Base-by-base conservation (phyloP, 2,888 invertebrate genomes). In the Callyntrura guangdongensis region DNA sequence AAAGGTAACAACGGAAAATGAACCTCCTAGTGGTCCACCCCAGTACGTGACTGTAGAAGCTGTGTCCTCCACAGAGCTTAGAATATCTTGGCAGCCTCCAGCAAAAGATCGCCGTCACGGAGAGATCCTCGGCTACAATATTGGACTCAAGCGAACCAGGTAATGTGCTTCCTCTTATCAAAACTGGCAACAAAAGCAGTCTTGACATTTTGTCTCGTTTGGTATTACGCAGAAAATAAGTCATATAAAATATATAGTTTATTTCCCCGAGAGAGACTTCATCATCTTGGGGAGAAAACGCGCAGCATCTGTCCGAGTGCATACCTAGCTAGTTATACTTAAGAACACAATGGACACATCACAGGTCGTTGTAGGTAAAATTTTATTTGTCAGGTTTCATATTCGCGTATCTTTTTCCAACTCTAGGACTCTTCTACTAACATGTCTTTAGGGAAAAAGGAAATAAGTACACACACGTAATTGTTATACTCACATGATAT, bases 1-100 rank as follows among this genome's bases (percentile, higher is more conserved):
- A 77, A 53, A 93, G 92, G 88, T 88, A n/a, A 86, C 89, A 94
- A 96, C 96, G 0, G 96, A 96, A 77, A 95, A 95, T 0, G 96
- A 96, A 95, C 96, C 96, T 0, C 97, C 97, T 0, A 96, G 97
- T 17, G 97, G 97, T 61, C 96, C 97, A 0, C 97, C 97, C 0
- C 95, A 95, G 27, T 96, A 96, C 94, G 96, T 97, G 25, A 96
- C 96, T 79, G 97, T 96, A 17, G 96, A 96, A 53, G 96, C 97
- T 0, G 95, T 97, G 12, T 97, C 96, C 0, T 96, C 97, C 0
- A 97, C 97, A 90, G 96, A 97, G 94, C 95, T 97, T 72, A 96
- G 96, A 94, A 96, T 97, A 91, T 96, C 96, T n/a, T 97, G 97
- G 97, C 96, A 97, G 86, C 96, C 97, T 5, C 97, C 97, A 0